phyloP scores from a whole-genome alignment of 2,888 invertebrate genomes.

The Polietes domitor region DNA sequence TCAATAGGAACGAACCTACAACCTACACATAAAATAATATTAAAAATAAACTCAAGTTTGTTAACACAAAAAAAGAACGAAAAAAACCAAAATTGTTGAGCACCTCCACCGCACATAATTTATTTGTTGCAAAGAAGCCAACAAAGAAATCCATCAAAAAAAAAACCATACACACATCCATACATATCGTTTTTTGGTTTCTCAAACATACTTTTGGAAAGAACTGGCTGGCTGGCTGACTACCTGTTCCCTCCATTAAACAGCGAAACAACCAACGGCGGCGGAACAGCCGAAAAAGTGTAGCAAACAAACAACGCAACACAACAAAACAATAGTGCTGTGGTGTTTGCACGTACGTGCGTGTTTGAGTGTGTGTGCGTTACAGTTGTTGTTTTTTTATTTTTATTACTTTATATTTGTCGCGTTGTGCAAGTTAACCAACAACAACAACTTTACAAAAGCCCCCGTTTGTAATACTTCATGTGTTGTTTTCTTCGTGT shows the following conservation, averaged over 20 bases:
- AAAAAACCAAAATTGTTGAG: background rate
- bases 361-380: background rate
- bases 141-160: background rate
- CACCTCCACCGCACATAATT: background rate
- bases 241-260: slow-evolving; percentile 56
- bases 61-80: no score
- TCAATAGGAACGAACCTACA: background rate
- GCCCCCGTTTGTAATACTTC: slow-evolving; percentile 7
- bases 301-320: slow-evolving; percentile 2
- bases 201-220: background rate
- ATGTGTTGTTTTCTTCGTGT: background rate
- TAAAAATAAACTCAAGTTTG: background rate
- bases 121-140: background rate
- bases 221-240: slow-evolving; percentile 25
- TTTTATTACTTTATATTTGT: slow-evolving; percentile 36
- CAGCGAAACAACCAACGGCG: slow-evolving; percentile 14
- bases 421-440: slow-evolving; percentile 57
- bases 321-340: no score
- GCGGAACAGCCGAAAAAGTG: background rate
- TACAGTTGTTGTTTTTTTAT: slow-evolving; percentile 21
- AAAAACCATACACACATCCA: no score
- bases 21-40: background rate
- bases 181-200: background rate
- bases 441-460: slow-evolving; percentile 37
- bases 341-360: background rate